Conservation (phyloP, 2,113 vertebrate species). For the Platysternon megacephalum region DNA sequence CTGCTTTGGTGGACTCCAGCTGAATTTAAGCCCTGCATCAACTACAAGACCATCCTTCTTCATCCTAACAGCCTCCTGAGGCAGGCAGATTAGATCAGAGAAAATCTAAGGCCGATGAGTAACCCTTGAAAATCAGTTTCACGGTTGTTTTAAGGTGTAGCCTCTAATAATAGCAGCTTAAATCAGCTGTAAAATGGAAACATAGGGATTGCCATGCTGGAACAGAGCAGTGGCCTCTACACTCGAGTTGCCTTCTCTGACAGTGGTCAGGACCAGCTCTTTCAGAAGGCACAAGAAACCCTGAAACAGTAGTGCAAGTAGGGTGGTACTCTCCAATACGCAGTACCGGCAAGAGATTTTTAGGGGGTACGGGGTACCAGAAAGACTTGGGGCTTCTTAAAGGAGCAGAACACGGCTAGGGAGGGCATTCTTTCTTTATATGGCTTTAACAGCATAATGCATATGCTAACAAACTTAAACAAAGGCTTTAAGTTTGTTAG, state of each 20-base stretch:
- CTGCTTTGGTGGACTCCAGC: too few species aligned
- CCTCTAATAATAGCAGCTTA: not conserved
- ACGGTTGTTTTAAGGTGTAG: not conserved
- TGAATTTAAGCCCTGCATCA: not conserved
- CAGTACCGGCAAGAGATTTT: too few species aligned
- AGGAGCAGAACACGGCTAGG: too few species aligned
- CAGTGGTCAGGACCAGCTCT: not conserved
- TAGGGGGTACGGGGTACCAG: too few species aligned
- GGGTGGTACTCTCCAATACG: too few species aligned
- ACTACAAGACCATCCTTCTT: not conserved
- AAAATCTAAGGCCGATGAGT: not conserved
- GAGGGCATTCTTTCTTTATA: too few species aligned
- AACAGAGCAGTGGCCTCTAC: not conserved
- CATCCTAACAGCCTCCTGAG: not conserved
- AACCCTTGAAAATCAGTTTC: not conserved
- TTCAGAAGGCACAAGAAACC: not conserved
- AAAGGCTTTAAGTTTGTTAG: too few species aligned
- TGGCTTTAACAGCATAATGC: too few species aligned
- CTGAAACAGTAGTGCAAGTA: too few species aligned
- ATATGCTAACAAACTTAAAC: too few species aligned
- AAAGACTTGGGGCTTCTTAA: too few species aligned
- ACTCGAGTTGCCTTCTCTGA: not conserved
- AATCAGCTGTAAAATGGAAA: not conserved
- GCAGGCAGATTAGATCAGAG: not conserved
- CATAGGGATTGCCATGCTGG: not conserved